phyloP scores from a whole-genome alignment of 2,888 invertebrate genomes.

The Troilus luridus region DNA sequence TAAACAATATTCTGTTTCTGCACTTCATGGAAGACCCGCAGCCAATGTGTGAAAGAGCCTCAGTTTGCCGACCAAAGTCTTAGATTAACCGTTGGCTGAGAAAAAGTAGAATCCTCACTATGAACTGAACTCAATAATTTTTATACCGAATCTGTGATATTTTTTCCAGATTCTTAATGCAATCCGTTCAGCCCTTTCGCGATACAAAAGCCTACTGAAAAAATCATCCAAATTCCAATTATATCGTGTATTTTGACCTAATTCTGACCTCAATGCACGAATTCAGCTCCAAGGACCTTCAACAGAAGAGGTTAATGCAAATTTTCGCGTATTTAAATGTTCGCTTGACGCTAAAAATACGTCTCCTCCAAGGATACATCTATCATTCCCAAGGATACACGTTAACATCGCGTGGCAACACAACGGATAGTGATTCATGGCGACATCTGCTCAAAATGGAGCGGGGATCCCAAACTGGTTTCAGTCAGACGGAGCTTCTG shows the following conservation, averaged over 20 bases:
- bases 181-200: too few relatives aligned
- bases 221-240: too few relatives aligned
- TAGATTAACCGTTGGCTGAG: too few relatives aligned
- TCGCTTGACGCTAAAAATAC: background rate
- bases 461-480: background rate
- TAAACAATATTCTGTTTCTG: too few relatives aligned
- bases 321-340: background rate
- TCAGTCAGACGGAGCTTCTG: background rate
- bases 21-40: too few relatives aligned
- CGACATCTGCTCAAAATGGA: background rate
- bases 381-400: background rate
- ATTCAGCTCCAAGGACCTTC: background rate
- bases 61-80: too few relatives aligned
- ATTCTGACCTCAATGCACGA: background rate
- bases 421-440: background rate
- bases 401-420: background rate
- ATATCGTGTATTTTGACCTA: background rate
- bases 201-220: too few relatives aligned
- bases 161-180: too few relatives aligned
- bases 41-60: too few relatives aligned
- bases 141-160: too few relatives aligned
- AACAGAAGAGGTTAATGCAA: background rate
- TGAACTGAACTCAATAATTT: too few relatives aligned
- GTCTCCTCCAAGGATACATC: background rate
- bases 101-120: too few relatives aligned